Conservation (phyloP, 37 sponge, comb jelly and placozoan species). For the Axinella damicornis region DNA sequence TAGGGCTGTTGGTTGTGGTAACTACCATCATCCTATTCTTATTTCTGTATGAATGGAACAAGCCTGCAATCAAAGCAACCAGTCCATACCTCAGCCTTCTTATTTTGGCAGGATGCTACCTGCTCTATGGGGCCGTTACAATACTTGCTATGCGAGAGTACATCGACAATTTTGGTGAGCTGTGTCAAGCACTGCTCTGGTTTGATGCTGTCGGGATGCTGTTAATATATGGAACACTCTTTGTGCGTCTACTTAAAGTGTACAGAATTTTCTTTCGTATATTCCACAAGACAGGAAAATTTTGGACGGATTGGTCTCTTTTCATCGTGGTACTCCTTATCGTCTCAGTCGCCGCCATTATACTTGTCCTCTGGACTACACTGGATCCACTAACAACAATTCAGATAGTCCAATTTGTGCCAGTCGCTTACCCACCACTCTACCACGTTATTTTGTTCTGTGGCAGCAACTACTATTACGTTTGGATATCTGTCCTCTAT, state of each 20-base stretch:
- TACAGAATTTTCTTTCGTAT: background rate
- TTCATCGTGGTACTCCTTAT: background rate
- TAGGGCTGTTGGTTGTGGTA: background rate
- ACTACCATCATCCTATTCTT: conserved; percentile 6
- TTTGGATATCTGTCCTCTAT: too few species aligned
- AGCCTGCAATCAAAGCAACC: too few species aligned
- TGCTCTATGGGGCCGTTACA: too few species aligned
- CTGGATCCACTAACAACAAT: too few species aligned
- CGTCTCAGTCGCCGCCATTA: too few species aligned
- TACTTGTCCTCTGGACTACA: too few species aligned
- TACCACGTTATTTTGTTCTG: too few species aligned
- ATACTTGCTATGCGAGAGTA: background rate
- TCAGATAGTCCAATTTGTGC: too few species aligned
- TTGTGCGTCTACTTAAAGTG: conserved; percentile 1
- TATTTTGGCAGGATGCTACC: too few species aligned
- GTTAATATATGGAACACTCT: conserved; percentile 9
- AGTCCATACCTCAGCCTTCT: too few species aligned
- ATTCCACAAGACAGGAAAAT: background rate
- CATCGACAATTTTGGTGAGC: background rate
- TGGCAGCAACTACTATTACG: too few species aligned
- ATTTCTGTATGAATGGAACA: background rate
- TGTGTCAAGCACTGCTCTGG: background rate
- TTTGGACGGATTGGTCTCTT: background rate
- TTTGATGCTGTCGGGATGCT: background rate
- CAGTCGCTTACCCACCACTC: too few species aligned